Evolutionary conservation across 1,140 invertebrate species (phyloP).

Genomic region (Eumeta japonica): DNA sequence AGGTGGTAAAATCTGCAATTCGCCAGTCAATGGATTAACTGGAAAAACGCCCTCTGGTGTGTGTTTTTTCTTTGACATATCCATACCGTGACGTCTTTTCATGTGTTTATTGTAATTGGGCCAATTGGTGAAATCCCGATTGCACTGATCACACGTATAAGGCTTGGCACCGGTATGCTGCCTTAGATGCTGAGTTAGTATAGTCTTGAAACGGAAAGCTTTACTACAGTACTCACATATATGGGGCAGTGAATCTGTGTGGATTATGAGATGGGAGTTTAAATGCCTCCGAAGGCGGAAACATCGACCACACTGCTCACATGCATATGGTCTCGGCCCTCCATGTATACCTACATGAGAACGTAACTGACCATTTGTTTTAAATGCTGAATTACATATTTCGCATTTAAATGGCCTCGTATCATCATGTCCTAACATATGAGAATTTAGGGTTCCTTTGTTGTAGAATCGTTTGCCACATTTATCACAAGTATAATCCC

Average conservation of each 20-base stretch:
- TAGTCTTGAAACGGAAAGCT: conserved; percentile 68
- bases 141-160: conserved; percentile 61
- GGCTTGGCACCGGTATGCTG: conserved; percentile 66
- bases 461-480: conserved; percentile 44
- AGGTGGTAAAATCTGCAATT: conserved; percentile 15
- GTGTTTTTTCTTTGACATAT: conserved; percentile 43
- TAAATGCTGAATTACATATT: conserved; percentile 65
- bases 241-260: conserved; percentile 84
- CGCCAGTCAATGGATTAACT: conserved; percentile 33
- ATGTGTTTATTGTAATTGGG: conserved; percentile 77
- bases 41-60: conserved; percentile 38
- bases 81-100: conserved; percentile 65
- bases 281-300: conserved; percentile 61
- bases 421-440: conserved; percentile 66
- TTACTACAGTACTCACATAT: conserved; percentile 72
- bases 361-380: conserved; percentile 25
- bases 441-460: conserved; percentile 47
- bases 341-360: conserved; percentile 66
- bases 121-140: conserved; percentile 74
- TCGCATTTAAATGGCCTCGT: conserved; percentile 73
- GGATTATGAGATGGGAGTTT: conserved; percentile 57
- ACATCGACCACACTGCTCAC: conserved; percentile 70
- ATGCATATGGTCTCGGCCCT: conserved; percentile 73
- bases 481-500: conserved; percentile 38
- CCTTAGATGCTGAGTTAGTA: conserved; percentile 65